Base-by-base conservation (phyloP, 1,140 invertebrate genomes). In the Melipona quadrifasciata region DNA sequence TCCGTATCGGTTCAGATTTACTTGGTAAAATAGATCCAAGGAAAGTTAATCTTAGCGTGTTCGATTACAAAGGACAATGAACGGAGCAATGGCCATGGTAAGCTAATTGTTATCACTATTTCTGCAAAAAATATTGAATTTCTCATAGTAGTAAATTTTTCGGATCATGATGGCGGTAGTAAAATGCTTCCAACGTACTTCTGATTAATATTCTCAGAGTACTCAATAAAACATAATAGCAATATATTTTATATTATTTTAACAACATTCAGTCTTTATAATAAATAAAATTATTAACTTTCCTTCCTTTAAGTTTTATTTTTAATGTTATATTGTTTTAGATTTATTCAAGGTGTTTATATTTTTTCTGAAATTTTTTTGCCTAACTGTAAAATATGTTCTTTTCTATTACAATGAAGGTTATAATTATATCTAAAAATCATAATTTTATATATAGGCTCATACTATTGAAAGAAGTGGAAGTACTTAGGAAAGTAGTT, bases 81-180 rank as follows among this genome's bases (percentile, higher is more conserved):
- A 94, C 89, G 93, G 93, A 79, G 92, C 91, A 74, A 92, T 93
- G 91, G 90, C 93, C 34, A 93, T 94, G 93, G 93, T 94, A 79
- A 92, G 90, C 86, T 21, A 78, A 68, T 57, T 55, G 64, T 47
- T 39, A 2, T 70, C 12, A 19, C 75, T 68, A 70, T 27, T 47
- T 47, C 27, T 76, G 5, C 27, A 57, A 78, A 17, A 82, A 68
- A 27, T 10, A 68, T 64, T 31, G 24, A 57, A 55, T 53, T 51
- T 24, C 21, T 72, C 47, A 16, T 61, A 51, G 24, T 34, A 17
- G 39, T 21, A 74, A 87, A 78, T 72, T 34, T 39, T 80, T 84
- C 21, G 53, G 64, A 58, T 71, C 84, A 87, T 89, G 72, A 93
- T 93, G 92, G 92, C 91, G 88, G 85, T 77, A 76, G 73, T 27